Evolutionary conservation across 2,888 invertebrate species (phyloP), one percentile per base, ranked within the genome.

Genomic region (Stenurella melanura): DNA sequence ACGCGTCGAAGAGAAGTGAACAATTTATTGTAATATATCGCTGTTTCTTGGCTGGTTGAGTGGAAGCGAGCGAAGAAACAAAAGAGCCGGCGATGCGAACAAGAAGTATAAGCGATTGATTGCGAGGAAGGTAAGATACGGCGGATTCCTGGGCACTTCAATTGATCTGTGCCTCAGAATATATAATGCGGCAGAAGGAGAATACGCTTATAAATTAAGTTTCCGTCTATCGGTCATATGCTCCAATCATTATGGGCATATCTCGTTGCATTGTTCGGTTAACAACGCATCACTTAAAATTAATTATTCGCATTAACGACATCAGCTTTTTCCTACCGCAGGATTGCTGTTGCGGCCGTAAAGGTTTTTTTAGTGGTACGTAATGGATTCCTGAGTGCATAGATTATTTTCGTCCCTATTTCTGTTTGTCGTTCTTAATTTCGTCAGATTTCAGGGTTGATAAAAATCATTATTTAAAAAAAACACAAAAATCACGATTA

Each of bases 101-200:
- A 74, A 70, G 70, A 70, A 64, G 57, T 63, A 58, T 60, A 74
- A 69, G 56, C 68, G 74, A 74, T 56, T 74, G 70, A 70, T 75
- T 70, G 75, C 70, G 64, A 19, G 70, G 75, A 64, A 69, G 75
- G 75, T 63, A 50, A 56, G 63, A 61, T 54, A 71, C 42, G 71
- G 61, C 60, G 71, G 61, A 71, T 63, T 42, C 54, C 50, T 26
- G 56, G 58, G 57, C 57, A 19, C 50, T 69, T 69, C 67, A 67
- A 67, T 67, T 67, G 67, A 67, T 67, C 54, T 54, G 50, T 26
- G 30, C 67, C 54, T 54, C 10, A 15, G 67, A 67, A 54, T 19
- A 54, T 6, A 21, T 50, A 67, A 54, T 17, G 26, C 54, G 3
- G 54, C 50, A 19, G 67, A 21, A 54, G 54, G 67, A 67, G 67